phyloP scores from a whole-genome alignment of 2,888 invertebrate genomes.

The Spilarctia lutea region DNA sequence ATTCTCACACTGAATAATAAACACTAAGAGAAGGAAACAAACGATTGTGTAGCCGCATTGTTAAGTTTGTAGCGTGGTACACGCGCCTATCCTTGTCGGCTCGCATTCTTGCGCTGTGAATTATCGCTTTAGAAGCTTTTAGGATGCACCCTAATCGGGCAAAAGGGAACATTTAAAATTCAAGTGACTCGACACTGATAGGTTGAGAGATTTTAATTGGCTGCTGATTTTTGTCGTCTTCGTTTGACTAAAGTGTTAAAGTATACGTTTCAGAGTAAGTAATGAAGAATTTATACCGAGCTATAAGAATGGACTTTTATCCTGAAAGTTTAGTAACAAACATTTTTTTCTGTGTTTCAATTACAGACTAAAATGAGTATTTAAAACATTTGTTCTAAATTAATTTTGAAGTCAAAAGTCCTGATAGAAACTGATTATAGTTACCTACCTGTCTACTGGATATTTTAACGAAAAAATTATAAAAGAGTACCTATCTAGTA shows the following conservation, averaged over 20 bases:
- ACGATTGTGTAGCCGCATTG: slow-evolving; percentile 40
- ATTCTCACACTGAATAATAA: slow-evolving; percentile 54
- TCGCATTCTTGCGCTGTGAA: slow-evolving; percentile 81
- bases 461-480: background rate
- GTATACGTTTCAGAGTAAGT: slow-evolving; percentile 37
- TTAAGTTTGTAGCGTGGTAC: slow-evolving; percentile 61
- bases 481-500: too few relatives aligned
- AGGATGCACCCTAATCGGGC: slow-evolving; percentile 84
- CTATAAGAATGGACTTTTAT: slow-evolving; percentile 39
- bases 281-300: slow-evolving; percentile 36
- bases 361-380: slow-evolving; percentile 33
- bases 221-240: slow-evolving; percentile 73
- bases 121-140: slow-evolving; percentile 84
- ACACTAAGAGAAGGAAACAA: slow-evolving; percentile 53
- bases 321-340: slow-evolving; percentile 27
- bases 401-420: background rate
- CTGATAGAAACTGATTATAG: background rate
- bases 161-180: slow-evolving; percentile 78
- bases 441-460: background rate
- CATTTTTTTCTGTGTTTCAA: slow-evolving; percentile 19
- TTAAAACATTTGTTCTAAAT: slow-evolving; percentile 7
- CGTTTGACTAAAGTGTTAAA: slow-evolving; percentile 46
- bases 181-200: slow-evolving; percentile 75
- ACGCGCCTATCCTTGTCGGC: slow-evolving; percentile 78
- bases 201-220: slow-evolving; percentile 80